phyloP scores from a whole-genome alignment of 2,888 invertebrate species.

The Notodonta ziczac region DNA sequence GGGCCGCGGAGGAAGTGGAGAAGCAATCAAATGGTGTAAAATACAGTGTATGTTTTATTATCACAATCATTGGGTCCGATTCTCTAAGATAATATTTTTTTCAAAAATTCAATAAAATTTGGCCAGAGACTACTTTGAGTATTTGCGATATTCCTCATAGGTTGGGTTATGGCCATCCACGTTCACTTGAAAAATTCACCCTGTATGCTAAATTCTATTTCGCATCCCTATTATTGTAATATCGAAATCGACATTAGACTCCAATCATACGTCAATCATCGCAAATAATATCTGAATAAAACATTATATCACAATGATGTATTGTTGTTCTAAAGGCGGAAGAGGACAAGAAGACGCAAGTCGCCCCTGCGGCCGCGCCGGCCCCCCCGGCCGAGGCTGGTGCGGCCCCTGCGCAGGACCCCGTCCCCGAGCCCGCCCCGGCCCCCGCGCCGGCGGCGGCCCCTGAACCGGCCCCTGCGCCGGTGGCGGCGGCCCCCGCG shows the following conservation, averaged over 20 bases:
- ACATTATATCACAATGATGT: background rate
- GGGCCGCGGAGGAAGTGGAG: constrained; percentile 91
- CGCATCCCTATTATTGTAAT: too few species aligned
- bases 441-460: constrained; percentile 13
- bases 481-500: constrained; percentile 12
- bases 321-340: constrained; percentile 53
- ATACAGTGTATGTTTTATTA: too few species aligned
- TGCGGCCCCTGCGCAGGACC: constrained; percentile 11
- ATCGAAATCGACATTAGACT: too few species aligned
- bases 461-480: constrained; percentile 4
- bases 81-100: too few species aligned
- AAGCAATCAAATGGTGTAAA: constrained; percentile 58
- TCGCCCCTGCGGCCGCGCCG: background rate
- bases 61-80: too few species aligned
- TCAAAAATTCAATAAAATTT: too few species aligned
- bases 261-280: too few species aligned
- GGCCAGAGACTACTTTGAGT: too few species aligned
- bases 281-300: background rate
- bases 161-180: too few species aligned
- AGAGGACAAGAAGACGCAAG: constrained; percentile 72
- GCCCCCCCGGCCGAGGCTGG: constrained; percentile 10
- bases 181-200: too few species aligned
- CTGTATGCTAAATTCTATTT: too few species aligned
- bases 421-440: constrained; percentile 15
- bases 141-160: too few species aligned